Evolutionary conservation across 2,113 vertebrate genomes (phyloP), one percentile per base, ranked within the genome.

Genomic region (Drymodes brunneopygia): DNA sequence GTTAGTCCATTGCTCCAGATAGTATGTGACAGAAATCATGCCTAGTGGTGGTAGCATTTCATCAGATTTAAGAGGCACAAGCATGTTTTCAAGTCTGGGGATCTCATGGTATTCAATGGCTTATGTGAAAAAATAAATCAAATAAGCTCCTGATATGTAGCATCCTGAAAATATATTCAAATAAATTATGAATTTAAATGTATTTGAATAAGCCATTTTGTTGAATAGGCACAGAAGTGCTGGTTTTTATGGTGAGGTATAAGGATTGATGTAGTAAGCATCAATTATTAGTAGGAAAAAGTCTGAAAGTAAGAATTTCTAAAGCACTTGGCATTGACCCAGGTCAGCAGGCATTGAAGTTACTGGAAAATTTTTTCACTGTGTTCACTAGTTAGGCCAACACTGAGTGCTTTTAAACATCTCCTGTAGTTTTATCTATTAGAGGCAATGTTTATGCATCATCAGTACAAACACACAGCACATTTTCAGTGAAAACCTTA

Each of bases 41-140:
- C 85, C 81, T 92, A 87, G 25, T 80, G 36, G 58, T 95, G 95
- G 93, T 88, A 95, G 62, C 18, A 74, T 92, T 97, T 96, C 5
- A 70, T 92, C 77, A 88, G 45, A 61, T 95, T 95, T 67, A 60
- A 70, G 83, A 96, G 88, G 66, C 64, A 86, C 85, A 95, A 95
- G 31, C 29, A 35, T 65, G 29, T 83, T 96, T 96, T 94, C 78
- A 91, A 79, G 73, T 64, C 81, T 33, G 8, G 79, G 33, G 50
- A 53, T 96, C 56, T 80, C 88, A 79, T 44, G 31, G 31, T 70
- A 50, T 82, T 81, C 4, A 28, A 85, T 4, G 11, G 23, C 51
- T 90, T 80, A 60, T 27, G 20, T 23, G 35, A 27, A 72, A 86
- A 38, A 91, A 69, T 38, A 95, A 91, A 89, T 64, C n/a, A 3